phyloP scores from a whole-genome alignment of 2,113 vertebrate species.

The Romanogobio albipinnatus region DNA sequence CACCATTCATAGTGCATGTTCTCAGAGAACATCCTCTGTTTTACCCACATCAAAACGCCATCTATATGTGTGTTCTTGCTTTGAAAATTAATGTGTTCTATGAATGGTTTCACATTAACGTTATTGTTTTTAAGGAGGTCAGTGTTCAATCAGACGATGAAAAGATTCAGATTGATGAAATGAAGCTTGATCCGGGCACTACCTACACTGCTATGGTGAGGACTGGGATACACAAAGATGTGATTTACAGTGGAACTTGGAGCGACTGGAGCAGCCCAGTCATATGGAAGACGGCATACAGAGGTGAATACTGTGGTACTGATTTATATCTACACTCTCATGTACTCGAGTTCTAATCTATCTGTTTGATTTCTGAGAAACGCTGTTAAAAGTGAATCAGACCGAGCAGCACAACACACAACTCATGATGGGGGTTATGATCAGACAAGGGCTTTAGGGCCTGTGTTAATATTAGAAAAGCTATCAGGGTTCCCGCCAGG shows the following conservation, averaged over 20 bases:
- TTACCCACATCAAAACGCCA: conserved; percentile 10
- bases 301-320: background rate
- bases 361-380: background rate
- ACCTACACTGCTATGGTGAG: conserved; percentile 35
- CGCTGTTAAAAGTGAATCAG: no score
- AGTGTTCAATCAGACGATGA: background rate
- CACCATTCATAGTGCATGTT: background rate
- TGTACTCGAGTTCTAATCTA: no score
- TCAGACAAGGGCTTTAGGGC: no score
- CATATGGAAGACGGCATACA: conserved; percentile 31
- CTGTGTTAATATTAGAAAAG: no score
- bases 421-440: no score
- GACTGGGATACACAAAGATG: fast-evolving
- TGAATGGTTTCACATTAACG: background rate
- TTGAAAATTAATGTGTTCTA: background rate
- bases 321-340: background rate
- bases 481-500: no score
- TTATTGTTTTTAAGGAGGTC: background rate
- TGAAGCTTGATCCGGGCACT: background rate
- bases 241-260: fast-evolving
- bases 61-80: background rate
- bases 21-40: background rate
- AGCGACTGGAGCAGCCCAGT: conserved; percentile 30
- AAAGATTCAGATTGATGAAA: background rate
- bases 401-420: no score